Percentiles rank a stretch among this genome's conserved stretches.
These are phyloP conservation scores for Schizaphis graminum DNA, from an alignment of 2,888 invertebrate species.

Conservation along the genomic window DNA sequence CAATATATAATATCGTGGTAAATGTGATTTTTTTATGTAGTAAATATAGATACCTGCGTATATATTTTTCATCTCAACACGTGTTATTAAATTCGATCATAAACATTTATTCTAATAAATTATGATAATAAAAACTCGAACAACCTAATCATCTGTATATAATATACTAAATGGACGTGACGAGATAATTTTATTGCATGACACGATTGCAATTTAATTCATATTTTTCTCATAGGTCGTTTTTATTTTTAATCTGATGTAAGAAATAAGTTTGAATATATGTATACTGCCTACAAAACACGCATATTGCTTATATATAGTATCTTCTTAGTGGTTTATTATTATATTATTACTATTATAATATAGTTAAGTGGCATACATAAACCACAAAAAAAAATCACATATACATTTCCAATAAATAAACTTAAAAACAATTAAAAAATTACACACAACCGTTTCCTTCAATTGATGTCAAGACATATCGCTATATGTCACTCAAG, in stretches of 20 bases:
- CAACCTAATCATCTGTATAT: constrained; percentile 17
- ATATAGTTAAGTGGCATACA: background rate
- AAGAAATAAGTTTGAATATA: background rate
- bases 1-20: constrained; percentile 1
- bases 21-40: background rate
- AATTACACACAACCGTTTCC: background rate
- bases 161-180: constrained; percentile 50
- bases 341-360: background rate
- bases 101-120: constrained; percentile 54
- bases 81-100: constrained; percentile 59
- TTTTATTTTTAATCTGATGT: background rate
- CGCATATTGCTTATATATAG: background rate
- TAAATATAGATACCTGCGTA: background rate
- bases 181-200: constrained; percentile 51
- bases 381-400: no score
- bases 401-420: background rate
- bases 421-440: background rate
- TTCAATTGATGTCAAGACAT: background rate
- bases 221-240: constrained; percentile 48
- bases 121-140: constrained; percentile 52
- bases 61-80: constrained; percentile 31
- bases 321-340: background rate
- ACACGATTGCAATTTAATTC: constrained; percentile 37
- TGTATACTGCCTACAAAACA: background rate
- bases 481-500: background rate